Evolutionary conservation across 2,113 vertebrate species (phyloP).

Genomic region (Circaetus cinerascens): DNA sequence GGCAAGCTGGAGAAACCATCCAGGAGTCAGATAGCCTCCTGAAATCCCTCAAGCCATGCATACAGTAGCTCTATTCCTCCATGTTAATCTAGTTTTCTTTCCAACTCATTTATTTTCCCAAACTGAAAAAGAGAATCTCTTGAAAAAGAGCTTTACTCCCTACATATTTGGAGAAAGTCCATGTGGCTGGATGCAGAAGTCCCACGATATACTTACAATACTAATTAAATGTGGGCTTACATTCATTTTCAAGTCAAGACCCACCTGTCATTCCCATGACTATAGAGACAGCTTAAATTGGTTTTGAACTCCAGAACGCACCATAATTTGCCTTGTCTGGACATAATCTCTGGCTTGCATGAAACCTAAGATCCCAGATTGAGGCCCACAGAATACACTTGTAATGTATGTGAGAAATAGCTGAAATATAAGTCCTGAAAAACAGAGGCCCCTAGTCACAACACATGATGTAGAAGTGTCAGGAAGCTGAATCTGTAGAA

Average conservation of each 20-base stretch:
- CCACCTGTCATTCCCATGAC: background rate
- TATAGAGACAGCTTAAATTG: rapidly evolving
- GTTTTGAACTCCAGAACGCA: background rate
- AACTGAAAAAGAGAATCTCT: background rate
- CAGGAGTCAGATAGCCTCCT: background rate
- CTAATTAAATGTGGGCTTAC: background rate
- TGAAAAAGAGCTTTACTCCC: background rate
- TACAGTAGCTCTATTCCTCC: background rate
- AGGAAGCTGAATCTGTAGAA: background rate
- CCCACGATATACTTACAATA: background rate
- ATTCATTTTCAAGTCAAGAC: background rate
- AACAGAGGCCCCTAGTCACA: background rate
- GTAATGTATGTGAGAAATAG: background rate
- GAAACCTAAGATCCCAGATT: background rate
- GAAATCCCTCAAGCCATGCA: background rate
- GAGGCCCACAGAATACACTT: background rate
- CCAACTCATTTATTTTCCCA: background rate
- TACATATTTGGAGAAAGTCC: background rate
- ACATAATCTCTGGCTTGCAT: background rate
- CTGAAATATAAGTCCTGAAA: background rate
- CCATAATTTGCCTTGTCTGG: background rate
- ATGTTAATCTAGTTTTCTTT: background rate
- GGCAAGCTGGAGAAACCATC: background rate
- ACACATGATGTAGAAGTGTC: background rate
- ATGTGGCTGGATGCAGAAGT: background rate